Evolutionary conservation across 2,888 invertebrate genomes (phyloP), one percentile per base, ranked within the genome.

Genomic region (Drosophila atripex): DNA sequence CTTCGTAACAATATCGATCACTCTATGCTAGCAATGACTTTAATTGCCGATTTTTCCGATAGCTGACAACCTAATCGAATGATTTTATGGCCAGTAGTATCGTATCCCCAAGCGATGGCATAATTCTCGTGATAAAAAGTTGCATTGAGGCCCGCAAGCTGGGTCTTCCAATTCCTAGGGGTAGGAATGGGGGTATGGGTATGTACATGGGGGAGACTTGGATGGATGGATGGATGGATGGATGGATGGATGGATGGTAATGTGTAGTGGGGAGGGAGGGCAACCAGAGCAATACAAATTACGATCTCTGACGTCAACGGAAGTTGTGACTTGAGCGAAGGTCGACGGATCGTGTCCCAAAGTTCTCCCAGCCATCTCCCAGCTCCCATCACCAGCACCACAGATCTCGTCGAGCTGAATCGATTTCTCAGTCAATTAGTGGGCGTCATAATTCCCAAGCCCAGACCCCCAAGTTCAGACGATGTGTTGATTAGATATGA

Each of bases 231-330:
- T 25, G 3, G 16, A 39, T 39, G 39, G 16, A 16, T 16, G 39
- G 39, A 39, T 16, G 38, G 30, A 12, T 38, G 14, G 14, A 14
- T 39, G 39, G 16, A n/a, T 35, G 39, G 39, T n/a, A n/a, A 14
- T 18, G 16, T 8, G 16, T 2, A 6, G 16, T 14, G 14, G 39
- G 35, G n/a, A 4, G 2, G 23, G 53, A 54, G 76, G n/a, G n/a
- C n/a, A n/a, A 58, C 47, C 61, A 71, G 66, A 75, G 75, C 73
- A 76, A 77, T 88, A 83, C 77, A 86, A 87, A 85, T 75, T 83
- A 77, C 86, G 88, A 88, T 88, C 88, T 72, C 77, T 87, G 82
- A 83, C 88, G 82, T 87, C 82, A 82, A 82, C 86, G 87, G 82
- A 82, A 82, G 87, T 87, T 49, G 39, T 54, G 59, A 74, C 52